Conservation (phyloP, 2,888 invertebrate genomes). For the Euzophera pinguis region DNA sequence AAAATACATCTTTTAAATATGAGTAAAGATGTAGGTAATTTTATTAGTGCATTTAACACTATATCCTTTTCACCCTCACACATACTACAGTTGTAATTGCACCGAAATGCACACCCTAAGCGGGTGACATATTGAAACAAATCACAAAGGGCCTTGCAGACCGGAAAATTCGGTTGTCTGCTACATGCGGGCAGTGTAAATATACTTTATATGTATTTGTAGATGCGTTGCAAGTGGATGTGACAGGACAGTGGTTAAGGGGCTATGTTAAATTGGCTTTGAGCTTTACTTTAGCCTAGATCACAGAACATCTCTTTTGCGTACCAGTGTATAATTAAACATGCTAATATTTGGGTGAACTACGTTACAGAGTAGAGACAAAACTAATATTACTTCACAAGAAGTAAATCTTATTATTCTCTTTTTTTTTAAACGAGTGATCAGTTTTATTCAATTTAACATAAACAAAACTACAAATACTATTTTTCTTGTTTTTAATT, state of each 20-base stretch:
- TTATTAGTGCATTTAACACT: not conserved
- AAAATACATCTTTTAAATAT: too few species aligned
- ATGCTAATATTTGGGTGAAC: not conserved
- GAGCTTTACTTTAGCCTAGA: too few species aligned
- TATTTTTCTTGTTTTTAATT: too few species aligned
- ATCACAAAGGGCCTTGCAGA: slow-evolving; percentile 66
- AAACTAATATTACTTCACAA: too few species aligned
- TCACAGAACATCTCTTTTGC: too few species aligned
- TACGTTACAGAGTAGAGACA: not conserved
- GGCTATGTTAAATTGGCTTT: not conserved
- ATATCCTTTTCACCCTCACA: not conserved
- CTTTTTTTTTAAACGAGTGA: too few species aligned
- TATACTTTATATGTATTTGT: slow-evolving; percentile 22
- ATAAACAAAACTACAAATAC: too few species aligned
- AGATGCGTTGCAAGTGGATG: not conserved
- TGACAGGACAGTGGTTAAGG: not conserved
- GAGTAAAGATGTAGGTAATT: too few species aligned
- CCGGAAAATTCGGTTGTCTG: slow-evolving; percentile 69
- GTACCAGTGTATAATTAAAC: not conserved
- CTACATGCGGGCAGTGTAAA: slow-evolving; percentile 67
- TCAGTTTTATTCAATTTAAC: too few species aligned
- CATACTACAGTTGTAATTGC: not conserved
- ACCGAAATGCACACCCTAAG: slow-evolving; percentile 6
- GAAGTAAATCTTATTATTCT: too few species aligned
- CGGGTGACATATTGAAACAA: slow-evolving; percentile 33